These are phyloP conservation scores for Neolamprologus kungweensis DNA, from an alignment of 2,113 vertebrate species.

Conservation along the genomic window DNA sequence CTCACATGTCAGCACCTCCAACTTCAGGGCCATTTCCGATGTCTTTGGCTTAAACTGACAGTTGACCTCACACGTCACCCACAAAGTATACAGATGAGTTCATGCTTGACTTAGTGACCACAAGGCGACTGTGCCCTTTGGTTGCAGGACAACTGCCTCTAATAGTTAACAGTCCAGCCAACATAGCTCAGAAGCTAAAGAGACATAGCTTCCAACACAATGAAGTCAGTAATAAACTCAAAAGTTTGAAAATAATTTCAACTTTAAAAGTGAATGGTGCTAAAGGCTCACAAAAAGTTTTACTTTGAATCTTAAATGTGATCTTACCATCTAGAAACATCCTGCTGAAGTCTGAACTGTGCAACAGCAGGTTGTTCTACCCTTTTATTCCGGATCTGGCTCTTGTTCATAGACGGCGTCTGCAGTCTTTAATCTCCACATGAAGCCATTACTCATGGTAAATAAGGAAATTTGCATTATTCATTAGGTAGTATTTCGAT, in stretches of 20 bases:
- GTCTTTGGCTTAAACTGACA: not conserved
- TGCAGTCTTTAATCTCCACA: not conserved
- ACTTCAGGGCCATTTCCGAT: not conserved
- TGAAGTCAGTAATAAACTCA: fast-evolving
- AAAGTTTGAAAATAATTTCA: not conserved
- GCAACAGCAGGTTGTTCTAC: not conserved
- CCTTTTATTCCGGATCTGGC: not conserved
- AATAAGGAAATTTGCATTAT: constrained; percentile 13
- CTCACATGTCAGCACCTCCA: not conserved
- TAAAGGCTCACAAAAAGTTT: not conserved
- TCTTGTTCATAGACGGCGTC: not conserved
- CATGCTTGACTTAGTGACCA: not conserved
- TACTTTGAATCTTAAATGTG: not conserved
- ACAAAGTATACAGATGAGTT: not conserved
- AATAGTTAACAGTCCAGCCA: not conserved
- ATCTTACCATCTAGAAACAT: not conserved
- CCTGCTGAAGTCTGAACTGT: not conserved
- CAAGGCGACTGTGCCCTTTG: not conserved
- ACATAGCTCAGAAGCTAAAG: not conserved
- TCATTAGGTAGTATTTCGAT: constrained; percentile 1
- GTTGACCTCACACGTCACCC: not conserved
- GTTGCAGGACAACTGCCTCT: not conserved
- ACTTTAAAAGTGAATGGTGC: not conserved
- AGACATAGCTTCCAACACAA: not conserved
- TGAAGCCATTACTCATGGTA: constrained; percentile 3